These are phyloP conservation scores for Hydropotes inermis DNA, from an alignment of 2,113 vertebrate genomes.

Conservation along the genomic window DNA sequence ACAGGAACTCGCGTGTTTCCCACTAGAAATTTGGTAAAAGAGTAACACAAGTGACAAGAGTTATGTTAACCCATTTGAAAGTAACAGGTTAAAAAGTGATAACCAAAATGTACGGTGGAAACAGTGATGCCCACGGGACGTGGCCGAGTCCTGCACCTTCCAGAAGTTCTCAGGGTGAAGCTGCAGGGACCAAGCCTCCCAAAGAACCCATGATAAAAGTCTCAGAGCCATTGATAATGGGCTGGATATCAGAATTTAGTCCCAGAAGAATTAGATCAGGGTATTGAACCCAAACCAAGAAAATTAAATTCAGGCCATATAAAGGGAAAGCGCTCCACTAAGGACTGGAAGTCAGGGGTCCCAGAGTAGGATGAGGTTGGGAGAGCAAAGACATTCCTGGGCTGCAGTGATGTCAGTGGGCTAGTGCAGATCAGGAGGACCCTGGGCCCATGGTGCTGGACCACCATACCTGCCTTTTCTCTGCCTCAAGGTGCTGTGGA, in stretches of 20 bases:
- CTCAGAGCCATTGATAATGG: neutral
- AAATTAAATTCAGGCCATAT: rapidly evolving
- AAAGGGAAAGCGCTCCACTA: rapidly evolving
- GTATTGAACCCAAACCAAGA: neutral
- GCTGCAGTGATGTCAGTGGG: rapidly evolving
- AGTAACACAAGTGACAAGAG: rapidly evolving
- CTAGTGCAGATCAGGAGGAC: rapidly evolving
- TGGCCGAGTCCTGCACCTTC: neutral
- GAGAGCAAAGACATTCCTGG: neutral
- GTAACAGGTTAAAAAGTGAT: neutral
- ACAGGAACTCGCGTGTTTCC: neutral
- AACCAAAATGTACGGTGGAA: neutral
- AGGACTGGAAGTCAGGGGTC: too few species aligned
- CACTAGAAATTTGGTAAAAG: neutral
- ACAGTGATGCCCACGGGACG: rapidly evolving
- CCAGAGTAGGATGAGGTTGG: rapidly evolving
- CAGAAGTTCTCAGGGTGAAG: neutral
- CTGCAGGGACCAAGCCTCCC: rapidly evolving
- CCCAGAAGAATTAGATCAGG: neutral
- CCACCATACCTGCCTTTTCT: neutral
- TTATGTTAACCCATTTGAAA: neutral
- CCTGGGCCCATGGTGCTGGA: neutral
- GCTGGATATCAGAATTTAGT: neutral
- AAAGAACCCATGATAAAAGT: rapidly evolving
- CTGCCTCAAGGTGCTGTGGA: neutral